Evolutionary conservation across 2,797 vertebrate species (phyloP).

Genomic region (Hippocampus kuda): DNA sequence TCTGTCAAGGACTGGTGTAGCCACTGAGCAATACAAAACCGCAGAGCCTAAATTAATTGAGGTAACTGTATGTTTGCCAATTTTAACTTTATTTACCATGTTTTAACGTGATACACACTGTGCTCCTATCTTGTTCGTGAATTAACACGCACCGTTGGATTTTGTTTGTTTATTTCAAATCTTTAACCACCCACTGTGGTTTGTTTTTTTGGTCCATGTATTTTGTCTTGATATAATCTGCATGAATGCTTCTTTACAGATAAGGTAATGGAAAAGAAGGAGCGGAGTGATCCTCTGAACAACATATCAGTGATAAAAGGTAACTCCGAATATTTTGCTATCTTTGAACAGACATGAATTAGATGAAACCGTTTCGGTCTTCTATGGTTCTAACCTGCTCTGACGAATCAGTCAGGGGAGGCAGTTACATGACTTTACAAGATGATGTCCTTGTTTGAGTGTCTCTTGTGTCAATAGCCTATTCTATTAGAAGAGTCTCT

Average conservation of each 20-base stretch:
- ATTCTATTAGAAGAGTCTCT: constrained; percentile 35
- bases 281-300: constrained; percentile 62
- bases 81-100: constrained; percentile 2
- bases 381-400: background rate
- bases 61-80: constrained; percentile 60
- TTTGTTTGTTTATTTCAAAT: background rate
- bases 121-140: background rate
- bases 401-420: constrained; percentile 6
- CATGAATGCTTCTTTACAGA: constrained; percentile 35
- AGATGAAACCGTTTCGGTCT: constrained; percentile 22
- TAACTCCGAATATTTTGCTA: constrained; percentile 34
- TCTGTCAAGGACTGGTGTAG: constrained; percentile 74
- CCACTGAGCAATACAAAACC: constrained; percentile 70
- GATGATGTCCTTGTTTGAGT: constrained; percentile 42
- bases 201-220: background rate
- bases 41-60: constrained; percentile 74
- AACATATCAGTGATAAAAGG: constrained; percentile 67
- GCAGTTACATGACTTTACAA: constrained; percentile 19
- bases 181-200: background rate
- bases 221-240: background rate
- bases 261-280: constrained; percentile 64
- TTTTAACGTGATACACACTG: background rate
- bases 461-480: constrained; percentile 30
- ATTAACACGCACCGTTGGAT: background rate
- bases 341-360: constrained; percentile 7